Conservation (phyloP, 2,888 invertebrate genomes). For the Lamellibrachia columna region DNA sequence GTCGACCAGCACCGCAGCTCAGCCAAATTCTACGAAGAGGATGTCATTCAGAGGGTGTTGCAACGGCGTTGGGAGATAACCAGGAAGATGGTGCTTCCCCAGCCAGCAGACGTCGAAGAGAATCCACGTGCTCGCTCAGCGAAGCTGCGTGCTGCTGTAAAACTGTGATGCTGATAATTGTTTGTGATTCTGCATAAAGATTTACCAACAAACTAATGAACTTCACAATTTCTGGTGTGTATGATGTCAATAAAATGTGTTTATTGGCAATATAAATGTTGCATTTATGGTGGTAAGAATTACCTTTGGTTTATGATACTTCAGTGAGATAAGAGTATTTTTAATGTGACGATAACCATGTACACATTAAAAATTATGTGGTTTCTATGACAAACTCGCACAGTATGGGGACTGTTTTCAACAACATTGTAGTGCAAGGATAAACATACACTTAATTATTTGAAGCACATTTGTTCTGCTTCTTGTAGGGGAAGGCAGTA, state of each 20-base stretch:
- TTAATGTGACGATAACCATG: too few species aligned
- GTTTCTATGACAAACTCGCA: too few species aligned
- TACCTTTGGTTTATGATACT: too few species aligned
- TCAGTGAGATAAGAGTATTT: too few species aligned
- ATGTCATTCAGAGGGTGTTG: constrained; percentile 73
- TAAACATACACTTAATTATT: too few species aligned
- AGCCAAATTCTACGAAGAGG: constrained; percentile 71
- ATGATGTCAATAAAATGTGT: not conserved
- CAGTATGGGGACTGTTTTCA: too few species aligned
- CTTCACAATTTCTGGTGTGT: not conserved
- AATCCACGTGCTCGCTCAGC: constrained; percentile 92
- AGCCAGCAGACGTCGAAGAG: constrained; percentile 75
- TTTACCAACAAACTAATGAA: too few species aligned
- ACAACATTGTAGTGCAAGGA: too few species aligned
- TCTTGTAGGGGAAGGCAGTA: too few species aligned
- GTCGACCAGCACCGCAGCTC: constrained; percentile 69
- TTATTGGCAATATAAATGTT: not conserved
- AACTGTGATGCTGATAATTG: constrained; percentile 60
- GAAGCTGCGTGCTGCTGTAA: constrained; percentile 84
- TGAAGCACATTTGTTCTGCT: too few species aligned
- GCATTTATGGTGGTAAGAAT: too few species aligned
- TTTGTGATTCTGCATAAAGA: not conserved
- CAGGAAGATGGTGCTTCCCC: constrained; percentile 81
- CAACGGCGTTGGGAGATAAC: constrained; percentile 80
- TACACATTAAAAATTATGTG: too few species aligned